These are phyloP conservation scores for Trichonephila clavata DNA, from an alignment of 1,140 invertebrate genomes.

Conservation along the genomic window DNA sequence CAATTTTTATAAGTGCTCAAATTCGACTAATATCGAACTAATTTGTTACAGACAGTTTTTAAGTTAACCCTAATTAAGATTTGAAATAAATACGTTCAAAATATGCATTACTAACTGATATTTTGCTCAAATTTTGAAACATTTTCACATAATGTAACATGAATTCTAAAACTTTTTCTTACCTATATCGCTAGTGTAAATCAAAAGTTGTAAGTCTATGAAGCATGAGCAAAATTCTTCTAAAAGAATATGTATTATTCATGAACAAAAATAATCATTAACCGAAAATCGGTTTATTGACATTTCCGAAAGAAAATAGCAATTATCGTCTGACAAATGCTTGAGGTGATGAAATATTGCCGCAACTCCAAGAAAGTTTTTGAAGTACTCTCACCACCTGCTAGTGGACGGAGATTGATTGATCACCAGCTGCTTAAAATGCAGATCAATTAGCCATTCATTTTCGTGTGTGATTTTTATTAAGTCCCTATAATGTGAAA, in stretches of 20 bases:
- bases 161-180: too few species aligned
- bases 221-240: neutral
- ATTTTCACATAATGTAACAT: too few species aligned
- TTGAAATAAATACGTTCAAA: too few species aligned
- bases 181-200: too few species aligned
- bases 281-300: slow-evolving; percentile 47
- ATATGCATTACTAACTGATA: too few species aligned
- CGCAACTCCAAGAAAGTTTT: neutral
- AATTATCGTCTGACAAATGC: slow-evolving; percentile 46
- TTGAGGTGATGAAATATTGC: slow-evolving; percentile 51
- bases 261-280: slow-evolving; percentile 18
- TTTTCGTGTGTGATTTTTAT: neutral
- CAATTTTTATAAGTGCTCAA: too few species aligned
- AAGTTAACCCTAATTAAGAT: too few species aligned
- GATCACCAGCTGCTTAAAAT: slow-evolving; percentile 41
- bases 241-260: neutral
- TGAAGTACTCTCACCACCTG: slow-evolving; percentile 40
- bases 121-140: too few species aligned
- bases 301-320: neutral
- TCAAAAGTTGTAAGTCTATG: too few species aligned
- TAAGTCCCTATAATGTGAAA: too few species aligned
- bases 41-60: too few species aligned
- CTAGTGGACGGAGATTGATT: neutral
- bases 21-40: too few species aligned
- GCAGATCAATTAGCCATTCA: neutral